Base-by-base conservation (phyloP, 2,888 invertebrate species). In the Polyommatus icarus region DNA sequence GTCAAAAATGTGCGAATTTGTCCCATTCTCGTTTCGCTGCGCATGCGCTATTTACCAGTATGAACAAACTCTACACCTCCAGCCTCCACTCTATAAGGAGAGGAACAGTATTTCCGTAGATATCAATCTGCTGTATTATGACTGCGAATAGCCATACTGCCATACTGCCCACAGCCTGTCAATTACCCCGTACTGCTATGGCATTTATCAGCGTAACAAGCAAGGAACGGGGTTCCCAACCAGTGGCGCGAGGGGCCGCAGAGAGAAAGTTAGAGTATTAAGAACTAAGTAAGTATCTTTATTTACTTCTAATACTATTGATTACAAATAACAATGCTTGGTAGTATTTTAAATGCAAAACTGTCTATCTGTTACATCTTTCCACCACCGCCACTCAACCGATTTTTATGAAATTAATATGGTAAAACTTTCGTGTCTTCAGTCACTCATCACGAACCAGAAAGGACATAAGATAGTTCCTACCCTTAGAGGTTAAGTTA, bases 201-300 rank as follows among this genome's bases (percentile, higher is more conserved):
- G 80, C 79, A 82, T 83, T 82, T 82, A 83, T 82, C 83, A 81
- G 80, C 91, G 91, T 61, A 61, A 67, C 67, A 67, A 67, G 67
- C 29, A 15, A 54, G 18, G 54, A 54, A 5, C 54, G 54, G 54
- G 18, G 54, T 18, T 54, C 18, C 54, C 54, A 18, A 54, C 54
- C 54, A 54, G 54, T 54, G 54, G 54, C 12, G 4, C 54, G 5
- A 54, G 54, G 18, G 5, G 54, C 18, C 54, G 54, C 18, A 54
- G 46, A 46, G 10, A 46, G 54, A 18, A 59, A 59, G 59, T 20
- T 20, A 20, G 18, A n/a, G n/a, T n/a, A 57, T 12, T 50, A 54
- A 18, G 18, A 54, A 54, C 46, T 46, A 46, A n/a, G n/a, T n/a
- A n/a, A n/a, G n/a, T n/a, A n/a, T n/a, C n/a, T n/a, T n/a, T n/a